Evolutionary conservation across 2,113 vertebrate genomes (phyloP), one percentile per base, ranked within the genome.

Genomic region (Syngnathus typhle): DNA sequence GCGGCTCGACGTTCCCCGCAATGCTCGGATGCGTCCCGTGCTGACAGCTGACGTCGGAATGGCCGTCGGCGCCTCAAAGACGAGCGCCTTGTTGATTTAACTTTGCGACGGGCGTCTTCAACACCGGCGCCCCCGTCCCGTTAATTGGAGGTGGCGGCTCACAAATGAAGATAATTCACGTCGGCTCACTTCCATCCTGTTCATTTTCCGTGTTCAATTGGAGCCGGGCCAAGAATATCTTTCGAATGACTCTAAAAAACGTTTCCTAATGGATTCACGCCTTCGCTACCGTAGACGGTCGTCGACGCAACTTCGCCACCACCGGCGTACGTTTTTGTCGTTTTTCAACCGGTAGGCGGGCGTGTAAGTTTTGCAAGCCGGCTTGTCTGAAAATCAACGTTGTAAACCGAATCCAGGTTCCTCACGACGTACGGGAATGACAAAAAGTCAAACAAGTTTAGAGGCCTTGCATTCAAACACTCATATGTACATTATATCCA

Each of bases 131-230:
- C 13, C 36, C 47, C 6, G 59, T 37, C 10, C 43, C 60, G 11
- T 88, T 90, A 90, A 91, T 91, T 90, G 88, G 82, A 71, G 72
- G 83, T 84, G 84, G 87, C 83, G 60, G 87, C 89, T 85, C 78
- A 81, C 84, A 88, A 86, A 88, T 89, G 78, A 84, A 71, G 67
- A 86, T 78, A 80, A 82, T 82, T 84, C 70, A 69, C 82, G 77
- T 77, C 88, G 76, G 51, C 67, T 80, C 54, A 43, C 15, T 9
- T 49, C 49, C n/a, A 23, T 59, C 27, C 27, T 51, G 38, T 23
- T 11, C 41, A 27, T 41, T 63, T 63, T 43, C 23, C 11, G 12
- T 27, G 54, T 56, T 56, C 23, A 32, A 36, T 36, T 32, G 15
- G 23, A 27, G 10, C 52, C 27, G 5, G 23, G 27, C 27, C 54